Percentiles rank a stretch among this genome's conserved stretches.
Conservation (phyloP, 2,888 invertebrate species). For the Epinotia brunnichana region DNA sequence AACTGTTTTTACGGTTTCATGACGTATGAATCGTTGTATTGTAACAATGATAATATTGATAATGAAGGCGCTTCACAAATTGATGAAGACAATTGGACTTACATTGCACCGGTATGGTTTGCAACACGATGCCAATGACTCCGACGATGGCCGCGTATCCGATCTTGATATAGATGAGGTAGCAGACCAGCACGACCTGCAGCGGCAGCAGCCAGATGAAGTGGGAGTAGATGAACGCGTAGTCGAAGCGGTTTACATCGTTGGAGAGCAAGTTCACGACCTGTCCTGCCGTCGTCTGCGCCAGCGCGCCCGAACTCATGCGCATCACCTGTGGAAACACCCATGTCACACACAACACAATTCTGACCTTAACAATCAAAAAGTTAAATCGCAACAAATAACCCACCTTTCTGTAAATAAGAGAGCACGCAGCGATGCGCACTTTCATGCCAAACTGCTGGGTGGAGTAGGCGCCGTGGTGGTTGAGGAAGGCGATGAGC, state of each 20-base stretch:
- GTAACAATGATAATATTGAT: constrained; percentile 3
- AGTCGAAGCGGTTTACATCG: constrained; percentile 96
- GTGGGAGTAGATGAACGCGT: constrained; percentile 91
- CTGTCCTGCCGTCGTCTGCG: constrained; percentile 95
- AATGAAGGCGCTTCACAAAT: neutral
- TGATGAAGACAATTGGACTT: constrained; percentile 51
- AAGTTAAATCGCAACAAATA: neutral
- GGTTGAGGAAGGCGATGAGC: constrained; percentile 84
- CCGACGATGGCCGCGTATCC: constrained; percentile 90
- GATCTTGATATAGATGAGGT: constrained; percentile 90
- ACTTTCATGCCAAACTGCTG: constrained; percentile 92
- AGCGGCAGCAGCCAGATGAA: constrained; percentile 95
- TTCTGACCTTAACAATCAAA: neutral
- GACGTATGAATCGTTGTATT: constrained; percentile 4
- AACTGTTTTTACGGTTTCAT: constrained; percentile 15
- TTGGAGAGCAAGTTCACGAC: constrained; percentile 97
- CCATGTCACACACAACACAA: neutral
- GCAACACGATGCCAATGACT: constrained; percentile 89
- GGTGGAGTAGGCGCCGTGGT: constrained; percentile 87
- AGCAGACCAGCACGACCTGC: constrained; percentile 86
- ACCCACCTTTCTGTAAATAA: constrained; percentile 93
- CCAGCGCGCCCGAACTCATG: constrained; percentile 91
- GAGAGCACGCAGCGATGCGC: constrained; percentile 91
- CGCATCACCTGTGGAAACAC: constrained; percentile 76
- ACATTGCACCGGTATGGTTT: constrained; percentile 93